Conservation (phyloP, 2,888 invertebrate genomes). For the Conistra vaccinii region DNA sequence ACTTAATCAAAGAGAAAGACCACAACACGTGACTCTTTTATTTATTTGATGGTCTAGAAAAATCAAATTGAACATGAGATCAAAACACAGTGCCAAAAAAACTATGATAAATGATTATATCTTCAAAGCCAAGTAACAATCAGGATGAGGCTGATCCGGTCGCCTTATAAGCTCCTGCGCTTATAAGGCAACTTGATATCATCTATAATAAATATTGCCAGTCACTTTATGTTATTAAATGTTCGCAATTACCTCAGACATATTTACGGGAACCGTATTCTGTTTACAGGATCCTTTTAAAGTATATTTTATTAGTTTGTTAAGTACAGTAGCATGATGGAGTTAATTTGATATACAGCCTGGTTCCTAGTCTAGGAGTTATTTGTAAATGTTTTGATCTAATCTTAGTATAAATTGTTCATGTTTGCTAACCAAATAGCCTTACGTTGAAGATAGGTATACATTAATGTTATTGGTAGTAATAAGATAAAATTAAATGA, state of each 20-base stretch:
- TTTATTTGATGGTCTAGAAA: slow-evolving; percentile 3
- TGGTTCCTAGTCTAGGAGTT: slow-evolving; percentile 1
- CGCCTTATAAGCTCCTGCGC: slow-evolving; percentile 64
- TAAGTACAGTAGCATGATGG: slow-evolving; percentile 45
- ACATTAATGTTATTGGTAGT: neutral
- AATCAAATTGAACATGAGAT: neutral
- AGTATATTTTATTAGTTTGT: slow-evolving; percentile 46
- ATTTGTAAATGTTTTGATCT: slow-evolving; percentile 37
- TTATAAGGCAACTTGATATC: slow-evolving; percentile 75
- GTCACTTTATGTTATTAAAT: slow-evolving; percentile 61
- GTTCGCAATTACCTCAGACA: slow-evolving; percentile 54
- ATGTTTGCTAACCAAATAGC: neutral
- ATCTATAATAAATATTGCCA: slow-evolving; percentile 66
- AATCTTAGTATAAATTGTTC: slow-evolving; percentile 38
- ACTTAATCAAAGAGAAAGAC: neutral
- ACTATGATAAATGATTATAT: slow-evolving; percentile 40
- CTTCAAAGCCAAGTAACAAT: slow-evolving; percentile 36
- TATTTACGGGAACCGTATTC: slow-evolving; percentile 50
- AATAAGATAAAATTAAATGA: neutral
- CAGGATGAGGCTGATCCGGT: slow-evolving; percentile 51
- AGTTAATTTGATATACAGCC: slow-evolving; percentile 50
- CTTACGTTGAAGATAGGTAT: neutral
- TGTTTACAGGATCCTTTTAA: slow-evolving; percentile 40
- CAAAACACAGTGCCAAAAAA: slow-evolving; percentile 36
- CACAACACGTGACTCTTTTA: no score